These are phyloP conservation scores for Sarcophaga subvicina DNA, from an alignment of 2,888 invertebrate species.

Conservation along the genomic window DNA sequence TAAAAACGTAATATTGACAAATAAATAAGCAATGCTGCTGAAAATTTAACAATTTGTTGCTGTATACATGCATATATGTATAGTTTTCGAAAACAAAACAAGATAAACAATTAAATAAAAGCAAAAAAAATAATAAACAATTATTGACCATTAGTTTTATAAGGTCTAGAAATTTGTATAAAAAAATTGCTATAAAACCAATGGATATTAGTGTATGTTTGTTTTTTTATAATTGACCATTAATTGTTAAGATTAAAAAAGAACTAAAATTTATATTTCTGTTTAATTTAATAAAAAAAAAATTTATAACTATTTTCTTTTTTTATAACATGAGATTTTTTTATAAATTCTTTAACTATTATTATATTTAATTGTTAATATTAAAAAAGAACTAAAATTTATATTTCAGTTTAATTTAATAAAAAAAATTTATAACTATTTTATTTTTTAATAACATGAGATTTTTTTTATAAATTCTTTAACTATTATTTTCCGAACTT, in stretches of 20 bases:
- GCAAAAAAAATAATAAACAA: slow-evolving; percentile 19
- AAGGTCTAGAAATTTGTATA: slow-evolving; percentile 18
- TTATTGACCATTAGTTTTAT: slow-evolving; percentile 45
- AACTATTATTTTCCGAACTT: too few relatives aligned
- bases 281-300: too few relatives aligned
- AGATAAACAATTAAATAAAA: slow-evolving; percentile 8
- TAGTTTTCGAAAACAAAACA: slow-evolving; percentile 1
- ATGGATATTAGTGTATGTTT: slow-evolving; percentile 1
- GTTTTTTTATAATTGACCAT: slow-evolving; percentile 46
- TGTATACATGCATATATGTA: not conserved
- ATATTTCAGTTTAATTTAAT: too few relatives aligned
- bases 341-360: too few relatives aligned
- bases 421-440: too few relatives aligned
- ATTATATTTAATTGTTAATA: too few relatives aligned
- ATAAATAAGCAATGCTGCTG: slow-evolving; percentile 35
- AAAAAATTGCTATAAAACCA: not conserved
- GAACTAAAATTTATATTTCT: too few relatives aligned
- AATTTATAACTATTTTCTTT: too few relatives aligned
- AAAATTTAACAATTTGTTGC: not conserved
- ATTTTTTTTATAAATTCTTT: too few relatives aligned
- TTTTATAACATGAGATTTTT: too few relatives aligned
- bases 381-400: too few relatives aligned
- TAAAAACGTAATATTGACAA: slow-evolving; percentile 33
- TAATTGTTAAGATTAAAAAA: slow-evolving; percentile 48
- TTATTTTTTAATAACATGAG: too few relatives aligned